Percentiles rank a stretch among this genome's conserved stretches.
phyloP scores from a whole-genome alignment of 2,113 vertebrate genomes.

The Syngnathus typhle region DNA sequence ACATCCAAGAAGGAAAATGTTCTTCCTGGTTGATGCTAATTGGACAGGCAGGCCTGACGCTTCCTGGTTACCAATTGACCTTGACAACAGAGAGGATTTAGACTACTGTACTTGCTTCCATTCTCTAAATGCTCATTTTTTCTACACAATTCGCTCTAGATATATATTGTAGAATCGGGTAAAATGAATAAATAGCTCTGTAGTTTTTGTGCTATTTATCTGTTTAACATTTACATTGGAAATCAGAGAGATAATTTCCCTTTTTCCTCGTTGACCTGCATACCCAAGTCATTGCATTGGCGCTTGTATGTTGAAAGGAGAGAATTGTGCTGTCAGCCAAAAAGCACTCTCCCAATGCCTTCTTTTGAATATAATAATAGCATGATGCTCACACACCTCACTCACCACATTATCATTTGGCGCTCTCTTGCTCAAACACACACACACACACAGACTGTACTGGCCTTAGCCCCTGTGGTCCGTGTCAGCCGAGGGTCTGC shows the following conservation, averaged over 20 bases:
- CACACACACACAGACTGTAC: constrained; percentile 21
- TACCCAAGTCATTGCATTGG: background rate
- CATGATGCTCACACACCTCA: constrained; percentile 16
- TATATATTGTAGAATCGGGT: background rate
- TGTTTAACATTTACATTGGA: background rate
- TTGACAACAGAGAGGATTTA: constrained; percentile 55
- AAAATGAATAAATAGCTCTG: background rate
- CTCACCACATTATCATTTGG: constrained; percentile 24
- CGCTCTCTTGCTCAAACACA: constrained; percentile 13
- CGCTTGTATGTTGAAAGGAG: background rate
- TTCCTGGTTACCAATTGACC: constrained; percentile 63
- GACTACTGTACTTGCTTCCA: constrained; percentile 16
- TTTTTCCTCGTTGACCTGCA: background rate
- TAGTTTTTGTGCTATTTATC: background rate
- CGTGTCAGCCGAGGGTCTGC: constrained; percentile 49
- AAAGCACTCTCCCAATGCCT: constrained; percentile 1
- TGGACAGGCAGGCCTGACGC: constrained; percentile 56
- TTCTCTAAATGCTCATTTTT: constrained; percentile 21
- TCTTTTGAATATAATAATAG: constrained; percentile 18
- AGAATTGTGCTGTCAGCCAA: constrained; percentile 9
- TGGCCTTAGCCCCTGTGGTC: constrained; percentile 52
- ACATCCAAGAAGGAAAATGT: constrained; percentile 50
- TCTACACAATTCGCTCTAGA: background rate
- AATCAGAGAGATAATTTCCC: background rate
- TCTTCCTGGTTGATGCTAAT: constrained; percentile 67